phyloP scores from a whole-genome alignment of 2,113 vertebrate genomes.

The Indicator indicator region DNA sequence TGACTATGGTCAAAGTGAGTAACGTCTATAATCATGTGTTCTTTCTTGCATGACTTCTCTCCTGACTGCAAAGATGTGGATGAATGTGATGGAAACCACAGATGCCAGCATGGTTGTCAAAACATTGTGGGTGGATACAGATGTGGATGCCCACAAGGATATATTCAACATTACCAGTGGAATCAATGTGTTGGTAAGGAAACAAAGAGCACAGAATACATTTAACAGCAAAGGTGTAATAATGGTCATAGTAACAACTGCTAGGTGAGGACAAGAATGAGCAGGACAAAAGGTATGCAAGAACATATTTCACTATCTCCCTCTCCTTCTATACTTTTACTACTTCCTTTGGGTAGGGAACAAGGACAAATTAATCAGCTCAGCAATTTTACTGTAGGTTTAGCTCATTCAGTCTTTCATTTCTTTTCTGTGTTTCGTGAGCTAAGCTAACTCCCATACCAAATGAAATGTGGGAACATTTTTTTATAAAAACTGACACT shows the following conservation, averaged over 20 bases:
- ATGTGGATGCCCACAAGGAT: conserved; percentile 86
- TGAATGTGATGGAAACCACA: conserved; percentile 84
- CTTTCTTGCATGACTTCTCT: not conserved
- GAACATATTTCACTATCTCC: not conserved
- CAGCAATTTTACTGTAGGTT: not conserved
- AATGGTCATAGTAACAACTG: not conserved
- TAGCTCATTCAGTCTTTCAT: not conserved
- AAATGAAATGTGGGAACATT: not conserved
- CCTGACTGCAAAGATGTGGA: conserved; percentile 77
- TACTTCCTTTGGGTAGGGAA: not conserved
- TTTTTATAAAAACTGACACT: not conserved
- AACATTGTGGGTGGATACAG: conserved; percentile 84
- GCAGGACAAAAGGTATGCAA: not conserved
- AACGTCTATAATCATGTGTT: not conserved
- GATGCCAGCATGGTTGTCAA: conserved; percentile 87
- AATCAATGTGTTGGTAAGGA: conserved; percentile 89
- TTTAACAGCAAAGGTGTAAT: not conserved
- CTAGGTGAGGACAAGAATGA: not conserved
- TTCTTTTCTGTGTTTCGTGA: not conserved
- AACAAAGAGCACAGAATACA: not conserved
- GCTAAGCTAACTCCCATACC: not conserved
- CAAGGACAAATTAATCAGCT: not conserved
- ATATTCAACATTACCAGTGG: conserved; percentile 88
- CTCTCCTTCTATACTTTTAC: not conserved
- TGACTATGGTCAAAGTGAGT: not conserved